Percentiles rank a stretch among this genome's conserved stretches.
Evolutionary conservation across 2,888 invertebrate species (phyloP).

Genomic region (Phania funesta): DNA sequence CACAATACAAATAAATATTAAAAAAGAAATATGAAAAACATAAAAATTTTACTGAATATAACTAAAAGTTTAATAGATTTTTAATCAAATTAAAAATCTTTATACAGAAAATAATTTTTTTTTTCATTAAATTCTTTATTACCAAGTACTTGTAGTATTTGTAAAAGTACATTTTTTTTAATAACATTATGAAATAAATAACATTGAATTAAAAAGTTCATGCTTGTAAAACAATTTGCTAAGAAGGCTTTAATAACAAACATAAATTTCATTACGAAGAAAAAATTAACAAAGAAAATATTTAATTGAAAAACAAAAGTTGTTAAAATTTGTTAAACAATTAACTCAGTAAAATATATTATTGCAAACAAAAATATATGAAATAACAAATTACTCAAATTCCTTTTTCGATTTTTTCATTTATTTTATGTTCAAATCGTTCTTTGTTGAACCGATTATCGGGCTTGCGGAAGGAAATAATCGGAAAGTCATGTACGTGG

Average conservation of each 20-base stretch:
- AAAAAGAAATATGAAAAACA: neutral
- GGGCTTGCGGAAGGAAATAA: too few species aligned
- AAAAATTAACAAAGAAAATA: conserved; percentile 3
- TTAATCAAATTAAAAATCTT: conserved; percentile 54
- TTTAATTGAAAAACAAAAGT: conserved; percentile 27
- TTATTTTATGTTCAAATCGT: too few species aligned
- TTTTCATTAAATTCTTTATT: conserved; percentile 35
- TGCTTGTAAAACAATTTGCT: conserved; percentile 48
- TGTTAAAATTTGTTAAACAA: conserved; percentile 49
- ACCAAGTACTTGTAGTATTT: conserved; percentile 49
- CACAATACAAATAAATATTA: neutral
- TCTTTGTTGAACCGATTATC: too few species aligned
- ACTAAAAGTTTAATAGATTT: conserved; percentile 33
- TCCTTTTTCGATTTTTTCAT: too few species aligned
- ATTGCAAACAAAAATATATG: conserved; percentile 2
- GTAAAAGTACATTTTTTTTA: conserved; percentile 34
- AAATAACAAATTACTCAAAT: neutral
- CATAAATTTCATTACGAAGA: conserved; percentile 25
- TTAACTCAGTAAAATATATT: conserved; percentile 13
- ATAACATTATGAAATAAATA: neutral
- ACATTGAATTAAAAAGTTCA: neutral
- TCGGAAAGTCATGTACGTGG: too few species aligned
- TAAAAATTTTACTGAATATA: neutral
- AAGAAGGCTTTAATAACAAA: conserved; percentile 54
- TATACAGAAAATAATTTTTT: neutral